Conservation (phyloP, 1,140 invertebrate species). For the Drosophila subobscura region DNA sequence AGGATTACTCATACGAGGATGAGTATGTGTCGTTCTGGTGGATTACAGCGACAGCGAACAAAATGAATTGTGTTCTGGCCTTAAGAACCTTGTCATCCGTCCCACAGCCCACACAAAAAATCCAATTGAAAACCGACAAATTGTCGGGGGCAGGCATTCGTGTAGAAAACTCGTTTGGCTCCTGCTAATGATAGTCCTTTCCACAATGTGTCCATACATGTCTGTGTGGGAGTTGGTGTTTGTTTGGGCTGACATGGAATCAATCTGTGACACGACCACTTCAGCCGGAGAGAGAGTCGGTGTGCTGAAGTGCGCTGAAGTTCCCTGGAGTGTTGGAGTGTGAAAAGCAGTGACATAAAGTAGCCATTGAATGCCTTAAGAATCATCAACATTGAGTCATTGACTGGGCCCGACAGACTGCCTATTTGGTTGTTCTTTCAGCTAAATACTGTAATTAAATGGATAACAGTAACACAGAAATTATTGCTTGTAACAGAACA, state of each 20-base stretch:
- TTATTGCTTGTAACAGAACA: background rate
- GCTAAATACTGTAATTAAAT: background rate
- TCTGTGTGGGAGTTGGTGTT: background rate
- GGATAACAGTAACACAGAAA: background rate
- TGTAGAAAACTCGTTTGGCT: slow-evolving; percentile 55
- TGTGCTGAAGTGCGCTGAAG: too few species aligned
- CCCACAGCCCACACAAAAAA: slow-evolving; percentile 18
- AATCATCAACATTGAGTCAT: slow-evolving; percentile 47
- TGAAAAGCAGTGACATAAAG: slow-evolving; percentile 29
- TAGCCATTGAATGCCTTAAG: slow-evolving; percentile 42
- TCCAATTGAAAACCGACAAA: slow-evolving; percentile 22
- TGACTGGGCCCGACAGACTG: slow-evolving; percentile 16
- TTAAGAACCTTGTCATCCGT: slow-evolving; percentile 20
- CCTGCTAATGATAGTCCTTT: slow-evolving; percentile 40
- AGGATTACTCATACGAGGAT: slow-evolving; percentile 69
- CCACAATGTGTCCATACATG: slow-evolving; percentile 1
- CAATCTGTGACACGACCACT: slow-evolving; percentile 42
- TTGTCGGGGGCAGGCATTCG: slow-evolving; percentile 42
- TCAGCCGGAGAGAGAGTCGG: slow-evolving; percentile 11
- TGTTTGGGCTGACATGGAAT: slow-evolving; percentile 15
- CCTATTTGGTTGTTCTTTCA: background rate
- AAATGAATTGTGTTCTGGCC: slow-evolving; percentile 27
- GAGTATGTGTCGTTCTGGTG: slow-evolving; percentile 57
- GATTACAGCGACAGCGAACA: background rate
- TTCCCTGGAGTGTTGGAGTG: background rate